phyloP scores from a whole-genome alignment of 2,888 invertebrate genomes.

The Oxyteleia sp. region DNA sequence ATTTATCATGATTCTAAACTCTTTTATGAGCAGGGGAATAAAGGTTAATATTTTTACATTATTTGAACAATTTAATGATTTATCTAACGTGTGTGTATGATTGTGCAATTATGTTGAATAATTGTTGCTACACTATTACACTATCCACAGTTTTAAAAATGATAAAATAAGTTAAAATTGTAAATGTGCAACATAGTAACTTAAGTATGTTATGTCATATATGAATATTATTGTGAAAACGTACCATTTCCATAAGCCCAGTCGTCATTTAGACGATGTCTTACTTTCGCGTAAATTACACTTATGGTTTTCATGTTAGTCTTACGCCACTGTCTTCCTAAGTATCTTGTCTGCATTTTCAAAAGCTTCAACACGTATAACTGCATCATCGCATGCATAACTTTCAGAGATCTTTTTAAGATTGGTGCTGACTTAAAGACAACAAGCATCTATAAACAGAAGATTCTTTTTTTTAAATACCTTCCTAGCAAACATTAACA shows the following conservation, averaged over 20 bases:
- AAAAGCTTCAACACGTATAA: slow-evolving; percentile 98
- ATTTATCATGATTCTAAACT: too few relatives aligned
- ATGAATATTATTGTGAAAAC: slow-evolving; percentile 76
- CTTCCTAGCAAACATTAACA: background rate
- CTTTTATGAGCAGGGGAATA: too few relatives aligned
- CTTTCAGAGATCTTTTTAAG: slow-evolving; percentile 97
- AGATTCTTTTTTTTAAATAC: background rate
- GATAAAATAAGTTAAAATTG: too few relatives aligned
- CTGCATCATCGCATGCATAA: slow-evolving; percentile 98
- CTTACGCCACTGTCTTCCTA: slow-evolving; percentile 99
- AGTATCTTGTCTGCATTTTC: slow-evolving; percentile 99
- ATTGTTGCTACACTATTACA: too few relatives aligned
- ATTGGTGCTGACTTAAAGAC: slow-evolving; percentile 99
- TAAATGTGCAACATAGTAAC: too few relatives aligned
- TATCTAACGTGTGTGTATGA: too few relatives aligned
- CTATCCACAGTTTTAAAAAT: too few relatives aligned
- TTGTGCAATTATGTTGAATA: too few relatives aligned
- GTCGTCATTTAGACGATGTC: slow-evolving; percentile 98
- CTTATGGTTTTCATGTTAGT: slow-evolving; percentile 99
- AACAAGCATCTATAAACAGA: slow-evolving; percentile 93
- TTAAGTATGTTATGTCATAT: too few relatives aligned
- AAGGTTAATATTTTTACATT: too few relatives aligned
- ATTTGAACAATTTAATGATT: too few relatives aligned
- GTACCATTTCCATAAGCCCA: slow-evolving; percentile 99
- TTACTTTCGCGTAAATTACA: slow-evolving; percentile 98